phyloP scores from a whole-genome alignment of 2,113 vertebrate species.

The Myiozetetes cayanensis region DNA sequence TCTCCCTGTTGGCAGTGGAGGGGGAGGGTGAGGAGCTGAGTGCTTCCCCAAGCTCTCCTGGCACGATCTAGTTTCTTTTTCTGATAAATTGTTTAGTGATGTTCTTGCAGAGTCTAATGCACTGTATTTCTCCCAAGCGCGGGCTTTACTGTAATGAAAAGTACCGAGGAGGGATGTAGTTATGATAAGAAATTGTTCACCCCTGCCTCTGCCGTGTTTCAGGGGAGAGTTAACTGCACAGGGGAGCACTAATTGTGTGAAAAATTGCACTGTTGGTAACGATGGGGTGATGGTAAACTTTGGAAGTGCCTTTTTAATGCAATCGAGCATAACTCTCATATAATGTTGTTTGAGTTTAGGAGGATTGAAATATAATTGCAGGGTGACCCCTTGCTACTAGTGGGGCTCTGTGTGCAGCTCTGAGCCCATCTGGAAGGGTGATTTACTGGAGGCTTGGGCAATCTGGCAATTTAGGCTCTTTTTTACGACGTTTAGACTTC shows the following conservation, averaged over 20 bases:
- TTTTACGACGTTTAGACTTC: slow-evolving; percentile 46
- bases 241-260: slow-evolving; percentile 78
- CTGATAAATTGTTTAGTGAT: slow-evolving; percentile 66
- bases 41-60: background rate
- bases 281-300: background rate
- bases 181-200: slow-evolving; percentile 73
- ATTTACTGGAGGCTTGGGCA: slow-evolving; percentile 39
- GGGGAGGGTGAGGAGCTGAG: background rate
- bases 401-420: background rate
- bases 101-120: slow-evolving; percentile 31
- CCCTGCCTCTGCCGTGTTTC: slow-evolving; percentile 47
- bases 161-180: slow-evolving; percentile 74
- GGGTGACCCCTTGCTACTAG: background rate
- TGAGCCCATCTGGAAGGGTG: slow-evolving; percentile 59
- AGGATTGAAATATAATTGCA: background rate
- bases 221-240: slow-evolving; percentile 1
- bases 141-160: slow-evolving; percentile 77
- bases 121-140: slow-evolving; percentile 52
- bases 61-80: slow-evolving; percentile 58
- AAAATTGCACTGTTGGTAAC: slow-evolving; percentile 64
- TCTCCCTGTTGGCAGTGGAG: background rate
- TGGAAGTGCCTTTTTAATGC: background rate
- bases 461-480: slow-evolving; percentile 39
- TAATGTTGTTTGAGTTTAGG: background rate
- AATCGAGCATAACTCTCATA: background rate